phyloP scores from a whole-genome alignment of 92 coral and sea anemone species.

The Palythoa grandiflora region DNA sequence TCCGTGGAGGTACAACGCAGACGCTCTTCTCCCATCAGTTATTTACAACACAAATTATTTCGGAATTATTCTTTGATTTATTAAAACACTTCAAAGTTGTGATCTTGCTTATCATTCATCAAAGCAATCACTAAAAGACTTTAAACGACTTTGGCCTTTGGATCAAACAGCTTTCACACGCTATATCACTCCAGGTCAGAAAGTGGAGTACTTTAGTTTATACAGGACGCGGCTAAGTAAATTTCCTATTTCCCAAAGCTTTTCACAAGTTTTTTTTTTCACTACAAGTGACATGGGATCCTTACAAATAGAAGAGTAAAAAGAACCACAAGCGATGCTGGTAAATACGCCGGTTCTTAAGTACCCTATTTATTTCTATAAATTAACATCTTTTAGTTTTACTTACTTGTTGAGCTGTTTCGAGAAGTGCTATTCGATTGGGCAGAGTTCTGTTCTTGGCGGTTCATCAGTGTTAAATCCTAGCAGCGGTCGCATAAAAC shows the following conservation, averaged over 20 bases:
- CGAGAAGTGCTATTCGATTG: background rate
- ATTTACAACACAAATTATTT: background rate
- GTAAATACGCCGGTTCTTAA: slow-evolving; percentile 15
- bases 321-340: slow-evolving; percentile 4
- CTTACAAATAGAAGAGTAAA: background rate
- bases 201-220: background rate
- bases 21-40: background rate
- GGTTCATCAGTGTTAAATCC: slow-evolving; percentile 65
- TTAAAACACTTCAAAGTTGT: background rate
- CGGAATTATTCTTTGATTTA: background rate
- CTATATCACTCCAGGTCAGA: background rate
- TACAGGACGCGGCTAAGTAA: background rate
- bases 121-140: background rate
- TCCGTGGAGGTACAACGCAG: background rate
- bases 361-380: slow-evolving; percentile 2
- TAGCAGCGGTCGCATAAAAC: slow-evolving; percentile 55
- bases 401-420: slow-evolving; percentile 32
- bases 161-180: background rate
- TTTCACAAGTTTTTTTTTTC: no score
- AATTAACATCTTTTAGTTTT: background rate
- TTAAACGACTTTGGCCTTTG: background rate
- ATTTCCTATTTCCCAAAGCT: background rate
- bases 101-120: background rate
- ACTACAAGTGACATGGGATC: background rate
- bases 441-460: slow-evolving; percentile 43